phyloP scores from a whole-genome alignment of 2,113 vertebrate genomes.

The Plotosus lineatus region DNA sequence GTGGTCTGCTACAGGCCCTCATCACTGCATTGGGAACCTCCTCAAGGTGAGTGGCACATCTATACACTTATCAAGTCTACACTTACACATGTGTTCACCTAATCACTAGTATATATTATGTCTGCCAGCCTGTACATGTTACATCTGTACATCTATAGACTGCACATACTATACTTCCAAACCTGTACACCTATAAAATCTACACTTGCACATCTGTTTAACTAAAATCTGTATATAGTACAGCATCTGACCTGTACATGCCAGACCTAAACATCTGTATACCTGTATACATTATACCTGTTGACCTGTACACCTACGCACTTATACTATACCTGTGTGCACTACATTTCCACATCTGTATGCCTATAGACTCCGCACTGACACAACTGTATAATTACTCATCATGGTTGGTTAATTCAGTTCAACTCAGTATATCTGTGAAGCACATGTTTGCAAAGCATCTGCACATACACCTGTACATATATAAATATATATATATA shows the following conservation, averaged over 20 bases:
- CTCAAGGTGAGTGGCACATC: conserved; percentile 80
- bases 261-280: too few species aligned
- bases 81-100: not conserved
- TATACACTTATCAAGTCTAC: not conserved
- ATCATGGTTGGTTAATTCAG: too few species aligned
- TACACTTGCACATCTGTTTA: not conserved
- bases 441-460: too few species aligned
- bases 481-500: not conserved
- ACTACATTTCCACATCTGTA: not conserved
- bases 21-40: conserved; percentile 95
- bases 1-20: conserved; percentile 91
- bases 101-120: not conserved
- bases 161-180: too few species aligned
- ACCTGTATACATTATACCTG: not conserved
- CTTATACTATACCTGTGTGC: too few species aligned
- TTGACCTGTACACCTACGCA: not conserved
- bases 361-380: not conserved
- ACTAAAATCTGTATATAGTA: too few species aligned
- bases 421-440: too few species aligned
- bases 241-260: too few species aligned
- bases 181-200: not conserved
- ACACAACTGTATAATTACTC: not conserved
- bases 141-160: not conserved
- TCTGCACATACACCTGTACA: not conserved
- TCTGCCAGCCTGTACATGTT: not conserved